Evolutionary conservation across 2,888 invertebrate species (phyloP), one percentile per base, ranked within the genome.

Genomic region (Leucania comma): DNA sequence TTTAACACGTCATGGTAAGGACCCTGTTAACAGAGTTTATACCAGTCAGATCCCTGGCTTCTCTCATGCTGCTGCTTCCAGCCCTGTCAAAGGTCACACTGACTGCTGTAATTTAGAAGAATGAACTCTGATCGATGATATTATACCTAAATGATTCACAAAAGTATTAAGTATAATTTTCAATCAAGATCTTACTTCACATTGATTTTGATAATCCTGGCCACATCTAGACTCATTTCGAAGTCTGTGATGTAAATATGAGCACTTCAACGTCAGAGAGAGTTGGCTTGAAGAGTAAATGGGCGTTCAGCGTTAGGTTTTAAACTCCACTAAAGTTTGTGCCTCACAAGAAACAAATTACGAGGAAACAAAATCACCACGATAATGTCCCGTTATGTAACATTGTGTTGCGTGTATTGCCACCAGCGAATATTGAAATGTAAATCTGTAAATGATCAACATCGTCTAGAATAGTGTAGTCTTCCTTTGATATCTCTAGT

Each of bases 321-420:
- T 90, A 92, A 94, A 91, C 91, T 90, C 83, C 86, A 86, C 88
- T 90, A 90, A 92, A 93, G 91, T 93, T 94, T 88, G 90, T 89
- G 89, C 87, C 88, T 86, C 84, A 90, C 90, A 92, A 93, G 91
- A 91, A 90, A 93, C 91, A 94, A 94, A 94, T 94, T 93, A 93
- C 88, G 82, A 88, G 91, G 90, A 93, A 93, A 93, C 91, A 87
- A 91, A 92, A 93, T 91, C 88, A 91, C 87, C 84, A 82, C 80
- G 61, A 84, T 85, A 88, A 87, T 86, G 75, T 76, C 62, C 77
- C 79, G 77, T 74, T 80, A 85, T 57, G 32, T 56, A 50, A 75
- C 51, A 68, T 68, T 70, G 73, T 74, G 58, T 68, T 71, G 60
- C 46, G 22, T 68, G 58, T 73, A 76, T 74, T 70, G 64, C 76